A percentile compares a stretch with the other conserved stretches of the same genome.
phyloP scores from a whole-genome alignment of 1,140 invertebrate genomes.

The Yoshiicerus persimilis region DNA sequence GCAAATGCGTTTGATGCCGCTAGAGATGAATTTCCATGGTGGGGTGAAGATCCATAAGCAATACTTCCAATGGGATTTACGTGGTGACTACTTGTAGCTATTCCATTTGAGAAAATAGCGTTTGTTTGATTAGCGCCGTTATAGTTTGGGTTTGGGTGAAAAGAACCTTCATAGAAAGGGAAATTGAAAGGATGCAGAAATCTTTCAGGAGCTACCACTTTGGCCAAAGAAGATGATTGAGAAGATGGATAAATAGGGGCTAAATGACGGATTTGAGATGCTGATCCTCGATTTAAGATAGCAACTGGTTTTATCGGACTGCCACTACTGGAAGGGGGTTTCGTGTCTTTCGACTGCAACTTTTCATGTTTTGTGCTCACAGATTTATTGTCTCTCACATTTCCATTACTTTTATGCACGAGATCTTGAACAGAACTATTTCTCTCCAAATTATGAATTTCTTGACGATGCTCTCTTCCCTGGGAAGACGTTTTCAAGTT shows the following conservation, averaged over 20 bases:
- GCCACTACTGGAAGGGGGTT: neutral
- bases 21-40: neutral
- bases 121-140: neutral
- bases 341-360: neutral
- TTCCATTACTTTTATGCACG: neutral
- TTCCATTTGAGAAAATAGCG: neutral
- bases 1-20: neutral
- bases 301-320: neutral
- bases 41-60: neutral
- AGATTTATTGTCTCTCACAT: neutral
- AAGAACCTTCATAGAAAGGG: neutral
- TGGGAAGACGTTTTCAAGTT: neutral
- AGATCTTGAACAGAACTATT: neutral
- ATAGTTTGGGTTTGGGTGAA: neutral
- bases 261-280: neutral
- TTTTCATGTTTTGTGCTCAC: neutral
- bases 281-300: neutral
- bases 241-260: neutral
- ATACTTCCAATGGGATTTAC: neutral
- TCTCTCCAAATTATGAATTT: neutral
- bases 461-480: neutral
- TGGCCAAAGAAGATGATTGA: neutral
- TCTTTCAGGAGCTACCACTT: neutral
- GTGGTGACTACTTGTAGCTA: neutral
- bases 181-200: neutral